Evolutionary conservation across 2,888 invertebrate genomes (phyloP).

Genomic region (Hermaeophaga mercurialis): DNA sequence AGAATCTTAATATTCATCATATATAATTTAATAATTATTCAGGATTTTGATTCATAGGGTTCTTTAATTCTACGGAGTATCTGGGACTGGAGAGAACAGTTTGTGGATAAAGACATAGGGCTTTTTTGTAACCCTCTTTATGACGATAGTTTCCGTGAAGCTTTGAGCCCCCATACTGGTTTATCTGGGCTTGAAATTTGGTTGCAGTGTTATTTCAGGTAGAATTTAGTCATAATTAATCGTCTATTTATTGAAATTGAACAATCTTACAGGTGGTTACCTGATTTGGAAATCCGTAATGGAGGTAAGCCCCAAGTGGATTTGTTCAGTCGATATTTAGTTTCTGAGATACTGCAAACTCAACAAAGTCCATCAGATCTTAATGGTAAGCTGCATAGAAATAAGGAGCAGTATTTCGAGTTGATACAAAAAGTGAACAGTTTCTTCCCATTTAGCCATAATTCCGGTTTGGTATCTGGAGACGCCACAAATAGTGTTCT

Average conservation of each 20-base stretch:
- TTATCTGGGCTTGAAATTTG: constrained; percentile 73
- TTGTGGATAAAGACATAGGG: constrained; percentile 77
- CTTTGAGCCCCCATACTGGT: constrained; percentile 60
- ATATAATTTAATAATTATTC: constrained; percentile 4
- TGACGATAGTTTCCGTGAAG: constrained; percentile 53
- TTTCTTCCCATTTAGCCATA: constrained; percentile 60
- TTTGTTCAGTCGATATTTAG: constrained; percentile 57
- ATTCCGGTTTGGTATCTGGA: constrained; percentile 54
- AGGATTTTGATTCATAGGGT: constrained; percentile 25
- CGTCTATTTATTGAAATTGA: too few relatives aligned
- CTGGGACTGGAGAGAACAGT: constrained; percentile 93
- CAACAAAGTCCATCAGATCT: constrained; percentile 45
- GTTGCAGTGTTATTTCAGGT: constrained; percentile 81
- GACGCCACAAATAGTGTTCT: constrained; percentile 64
- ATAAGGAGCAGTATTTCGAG: constrained; percentile 52
- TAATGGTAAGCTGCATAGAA: constrained; percentile 43
- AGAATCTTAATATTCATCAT: too few relatives aligned
- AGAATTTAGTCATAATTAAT: background rate
- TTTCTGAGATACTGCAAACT: constrained; percentile 59
- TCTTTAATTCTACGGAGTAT: constrained; percentile 72
- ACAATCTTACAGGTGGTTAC: constrained; percentile 84
- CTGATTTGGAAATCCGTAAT: constrained; percentile 76
- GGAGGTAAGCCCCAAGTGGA: constrained; percentile 70
- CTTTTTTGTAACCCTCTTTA: constrained; percentile 87
- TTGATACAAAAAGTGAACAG: constrained; percentile 55